These are phyloP conservation scores for Alloscopus bannaensis DNA, from an alignment of 2,888 invertebrate genomes.

Conservation along the genomic window DNA sequence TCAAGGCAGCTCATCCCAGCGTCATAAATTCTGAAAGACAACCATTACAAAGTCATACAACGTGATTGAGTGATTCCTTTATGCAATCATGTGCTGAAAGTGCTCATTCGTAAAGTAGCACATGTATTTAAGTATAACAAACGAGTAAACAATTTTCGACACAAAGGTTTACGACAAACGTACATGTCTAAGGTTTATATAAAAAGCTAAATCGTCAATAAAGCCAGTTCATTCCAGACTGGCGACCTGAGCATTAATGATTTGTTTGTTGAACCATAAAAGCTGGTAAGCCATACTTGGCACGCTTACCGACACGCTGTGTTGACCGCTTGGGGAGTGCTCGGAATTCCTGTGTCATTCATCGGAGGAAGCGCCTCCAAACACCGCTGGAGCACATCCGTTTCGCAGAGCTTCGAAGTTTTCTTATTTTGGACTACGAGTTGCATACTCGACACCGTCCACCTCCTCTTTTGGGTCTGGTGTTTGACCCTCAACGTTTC, in stretches of 20 bases:
- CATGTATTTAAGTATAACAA: too few relatives aligned
- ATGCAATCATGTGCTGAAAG: too few relatives aligned
- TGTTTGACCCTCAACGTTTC: slow-evolving; percentile 39
- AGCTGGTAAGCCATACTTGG: too few relatives aligned
- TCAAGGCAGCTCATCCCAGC: slow-evolving; percentile 63
- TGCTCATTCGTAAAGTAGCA: too few relatives aligned
- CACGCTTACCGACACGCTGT: slow-evolving; percentile 66
- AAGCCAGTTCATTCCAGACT: too few relatives aligned
- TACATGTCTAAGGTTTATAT: too few relatives aligned
- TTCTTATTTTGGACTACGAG: slow-evolving; percentile 6
- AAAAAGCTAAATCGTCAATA: too few relatives aligned
- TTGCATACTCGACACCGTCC: neutral
- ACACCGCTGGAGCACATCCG: slow-evolving; percentile 33
- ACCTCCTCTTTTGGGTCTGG: slow-evolving; percentile 28
- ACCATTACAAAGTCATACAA: slow-evolving; percentile 1
- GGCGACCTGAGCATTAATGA: too few relatives aligned
- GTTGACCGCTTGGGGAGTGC: slow-evolving; percentile 50
- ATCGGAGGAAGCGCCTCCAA: slow-evolving; percentile 59
- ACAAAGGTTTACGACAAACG: too few relatives aligned
- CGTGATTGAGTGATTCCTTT: too few relatives aligned
- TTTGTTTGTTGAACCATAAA: too few relatives aligned
- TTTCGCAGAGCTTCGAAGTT: slow-evolving; percentile 11
- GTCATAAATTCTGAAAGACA: slow-evolving; percentile 57
- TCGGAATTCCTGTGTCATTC: slow-evolving; percentile 58
- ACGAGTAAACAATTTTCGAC: too few relatives aligned